These are phyloP conservation scores for Gryllus longicercus DNA, from an alignment of 2,888 invertebrate species.

Conservation along the genomic window DNA sequence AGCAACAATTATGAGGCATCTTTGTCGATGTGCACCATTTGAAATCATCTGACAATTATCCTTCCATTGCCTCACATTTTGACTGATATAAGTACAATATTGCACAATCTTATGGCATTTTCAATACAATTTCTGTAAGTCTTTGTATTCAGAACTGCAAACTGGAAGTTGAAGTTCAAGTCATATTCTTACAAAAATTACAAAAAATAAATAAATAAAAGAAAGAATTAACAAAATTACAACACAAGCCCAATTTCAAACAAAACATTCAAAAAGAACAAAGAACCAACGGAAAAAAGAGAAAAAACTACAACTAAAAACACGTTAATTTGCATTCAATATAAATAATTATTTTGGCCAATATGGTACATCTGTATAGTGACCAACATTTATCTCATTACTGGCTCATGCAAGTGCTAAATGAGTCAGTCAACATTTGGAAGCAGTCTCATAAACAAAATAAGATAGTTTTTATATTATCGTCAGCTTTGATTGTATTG, in stretches of 20 bases:
- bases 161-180: no score
- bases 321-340: neutral
- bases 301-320: no score
- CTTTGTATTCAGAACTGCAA: no score
- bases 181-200: no score
- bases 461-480: neutral
- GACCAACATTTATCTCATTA: neutral
- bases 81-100: neutral
- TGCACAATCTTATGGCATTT: neutral
- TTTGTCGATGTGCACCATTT: neutral
- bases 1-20: neutral
- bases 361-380: conserved; percentile 17
- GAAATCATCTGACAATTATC: neutral
- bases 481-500: conserved; percentile 38
- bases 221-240: no score
- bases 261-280: no score
- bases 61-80: neutral
- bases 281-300: no score
- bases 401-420: conserved; percentile 1
- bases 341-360: neutral
- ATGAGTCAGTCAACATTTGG: conserved; percentile 10
- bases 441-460: conserved; percentile 5
- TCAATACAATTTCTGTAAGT: neutral
- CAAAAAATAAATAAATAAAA: no score
- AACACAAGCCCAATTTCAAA: no score